These are phyloP conservation scores for Petrophora chlorosata DNA, from an alignment of 2,888 invertebrate genomes.

Conservation along the genomic window DNA sequence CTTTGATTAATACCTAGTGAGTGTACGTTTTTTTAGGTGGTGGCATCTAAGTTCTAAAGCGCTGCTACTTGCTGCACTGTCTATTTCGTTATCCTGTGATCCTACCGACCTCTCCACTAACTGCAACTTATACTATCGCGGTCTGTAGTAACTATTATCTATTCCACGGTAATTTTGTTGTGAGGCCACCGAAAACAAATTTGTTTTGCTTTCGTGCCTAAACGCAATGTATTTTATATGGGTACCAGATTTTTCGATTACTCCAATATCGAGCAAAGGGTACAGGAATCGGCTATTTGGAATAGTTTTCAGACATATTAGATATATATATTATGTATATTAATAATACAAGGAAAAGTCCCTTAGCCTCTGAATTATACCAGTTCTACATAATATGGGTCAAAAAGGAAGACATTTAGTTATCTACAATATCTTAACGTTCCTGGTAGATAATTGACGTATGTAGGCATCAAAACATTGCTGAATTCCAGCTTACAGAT, in stretches of 20 bases:
- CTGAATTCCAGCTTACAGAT: too few species aligned
- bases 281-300: slow-evolving; percentile 3
- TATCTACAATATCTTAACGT: too few species aligned
- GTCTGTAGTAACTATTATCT: background rate
- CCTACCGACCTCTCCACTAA: slow-evolving; percentile 1
- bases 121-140: background rate
- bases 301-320: too few species aligned
- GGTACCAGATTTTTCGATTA: slow-evolving; percentile 13
- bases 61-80: background rate
- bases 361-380: too few species aligned
- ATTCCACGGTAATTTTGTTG: slow-evolving; percentile 18
- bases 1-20: too few species aligned
- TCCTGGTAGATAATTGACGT: too few species aligned
- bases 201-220: slow-evolving; percentile 17
- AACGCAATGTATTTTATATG: slow-evolving; percentile 11
- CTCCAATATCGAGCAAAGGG: slow-evolving; percentile 10
- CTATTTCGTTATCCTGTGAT: slow-evolving; percentile 1
- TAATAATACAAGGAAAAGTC: too few species aligned
- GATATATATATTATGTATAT: too few species aligned
- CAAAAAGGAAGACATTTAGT: too few species aligned
- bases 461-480: too few species aligned
- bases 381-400: too few species aligned
- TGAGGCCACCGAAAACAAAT: slow-evolving; percentile 25
- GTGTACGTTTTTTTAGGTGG: too few species aligned
- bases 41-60: background rate